These are phyloP conservation scores for Cariama cristata DNA, from an alignment of 2,113 vertebrate genomes.

Conservation along the genomic window DNA sequence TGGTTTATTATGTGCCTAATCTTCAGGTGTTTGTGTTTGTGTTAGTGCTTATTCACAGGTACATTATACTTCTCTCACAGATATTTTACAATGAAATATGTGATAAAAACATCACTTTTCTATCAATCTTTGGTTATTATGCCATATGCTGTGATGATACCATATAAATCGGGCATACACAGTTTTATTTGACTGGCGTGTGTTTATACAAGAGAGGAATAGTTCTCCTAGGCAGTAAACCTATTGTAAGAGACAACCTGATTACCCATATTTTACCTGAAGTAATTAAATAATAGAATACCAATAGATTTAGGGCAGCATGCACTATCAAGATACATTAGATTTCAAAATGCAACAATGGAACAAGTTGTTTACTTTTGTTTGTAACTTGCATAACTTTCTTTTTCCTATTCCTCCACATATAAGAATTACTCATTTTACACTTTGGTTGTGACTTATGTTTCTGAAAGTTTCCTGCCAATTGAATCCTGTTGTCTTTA, in stretches of 20 bases:
- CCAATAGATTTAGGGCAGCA: neutral
- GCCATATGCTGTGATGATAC: neutral
- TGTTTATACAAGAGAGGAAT: neutral
- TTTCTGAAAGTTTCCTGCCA: neutral
- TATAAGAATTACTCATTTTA: neutral
- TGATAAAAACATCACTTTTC: neutral
- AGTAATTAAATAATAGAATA: neutral
- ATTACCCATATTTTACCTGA: neutral
- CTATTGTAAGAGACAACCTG: neutral
- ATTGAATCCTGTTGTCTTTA: neutral
- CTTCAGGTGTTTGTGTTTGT: neutral
- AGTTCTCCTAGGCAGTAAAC: neutral
- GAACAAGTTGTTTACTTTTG: neutral
- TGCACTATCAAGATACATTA: neutral
- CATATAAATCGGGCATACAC: neutral
- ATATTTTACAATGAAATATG: neutral
- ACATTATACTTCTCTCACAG: neutral
- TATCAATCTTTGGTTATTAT: neutral
- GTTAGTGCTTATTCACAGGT: neutral
- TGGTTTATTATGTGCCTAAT: neutral
- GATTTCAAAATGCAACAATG: neutral
- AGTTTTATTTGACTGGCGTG: neutral
- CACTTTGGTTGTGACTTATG: neutral
- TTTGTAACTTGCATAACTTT: neutral
- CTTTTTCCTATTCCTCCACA: neutral